Evolutionary conservation across 2,113 vertebrate genomes (phyloP).

Genomic region (Pleuronectes platessa): DNA sequence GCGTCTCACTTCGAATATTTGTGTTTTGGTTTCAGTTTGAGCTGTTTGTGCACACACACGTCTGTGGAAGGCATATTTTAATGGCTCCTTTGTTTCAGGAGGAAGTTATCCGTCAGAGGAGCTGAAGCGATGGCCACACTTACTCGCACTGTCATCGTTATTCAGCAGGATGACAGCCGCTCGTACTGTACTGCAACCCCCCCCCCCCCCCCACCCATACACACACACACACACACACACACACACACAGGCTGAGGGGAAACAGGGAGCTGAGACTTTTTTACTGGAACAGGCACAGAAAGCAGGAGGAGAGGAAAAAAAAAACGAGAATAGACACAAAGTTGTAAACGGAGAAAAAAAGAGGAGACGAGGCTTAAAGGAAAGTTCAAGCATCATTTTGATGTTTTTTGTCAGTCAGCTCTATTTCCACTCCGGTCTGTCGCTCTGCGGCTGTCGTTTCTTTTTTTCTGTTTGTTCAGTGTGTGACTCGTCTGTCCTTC

Average conservation of each 20-base stretch:
- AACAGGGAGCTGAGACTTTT: neutral
- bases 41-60: neutral
- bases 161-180: conserved; percentile 27
- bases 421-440: conserved; percentile 30
- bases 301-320: neutral
- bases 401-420: conserved; percentile 33
- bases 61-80: neutral
- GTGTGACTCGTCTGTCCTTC: conserved; percentile 18
- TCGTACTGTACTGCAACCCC: neutral
- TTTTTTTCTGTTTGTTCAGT: conserved; percentile 5
- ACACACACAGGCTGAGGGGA: conserved; percentile 1
- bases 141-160: conserved; percentile 17
- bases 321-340: neutral
- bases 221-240: neutral
- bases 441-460: neutral
- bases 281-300: neutral
- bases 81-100: neutral
- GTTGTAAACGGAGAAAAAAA: conserved; percentile 16
- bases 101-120: conserved; percentile 5
- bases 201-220: too few relatives aligned
- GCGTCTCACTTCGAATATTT: too few relatives aligned
- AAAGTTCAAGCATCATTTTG: conserved; percentile 19
- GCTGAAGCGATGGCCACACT: conserved; percentile 1
- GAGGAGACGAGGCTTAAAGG: neutral
- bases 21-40: neutral